Base-by-base conservation (phyloP, 2,113 vertebrate genomes). In the Lepus europaeus region DNA sequence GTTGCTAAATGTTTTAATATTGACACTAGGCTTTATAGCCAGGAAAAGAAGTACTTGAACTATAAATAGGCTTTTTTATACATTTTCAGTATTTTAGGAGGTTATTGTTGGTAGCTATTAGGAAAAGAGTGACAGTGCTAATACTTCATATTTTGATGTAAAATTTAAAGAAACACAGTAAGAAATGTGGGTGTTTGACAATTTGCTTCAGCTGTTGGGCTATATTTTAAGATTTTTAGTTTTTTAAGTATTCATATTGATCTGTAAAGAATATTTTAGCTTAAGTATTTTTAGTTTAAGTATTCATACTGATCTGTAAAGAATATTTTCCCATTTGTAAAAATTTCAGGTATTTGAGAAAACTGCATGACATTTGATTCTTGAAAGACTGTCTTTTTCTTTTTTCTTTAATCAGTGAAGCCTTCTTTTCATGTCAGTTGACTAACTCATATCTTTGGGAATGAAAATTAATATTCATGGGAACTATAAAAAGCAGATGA, bases 401-500 rank as follows among this genome's bases (percentile, higher is more conserved):
- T 63, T 76, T 72, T 81, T 70, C 80, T 74, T 36, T n/a, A 66
- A 88, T 84, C 77, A 91, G 25, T 94, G 61, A 95, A 94, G 70
- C 27, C 73, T 82, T 93, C 22, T 73, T 95, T 97, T 95, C 76
- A 97, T 93, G 45, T 87, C 36, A 59, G 0, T 94, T 89, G 31
- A 92, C n/a, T 56, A 33, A 89, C 93, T 45, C n/a, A 22, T 97
- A 61, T 96, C 81, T 90, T 96, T 85, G 92, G 89, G 66, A 66
- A 89, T 96, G 86, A 77, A 94, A 93, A 92, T 97, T 94, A 96
- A 95, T 96, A 94, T 95, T 96, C 93, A 93, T 94, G 82, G 92
- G 49, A 94, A 86, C 81, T 93, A 39, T 94, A 73, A 87, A 96
- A 94, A 95, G 36, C 63, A 87, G 39, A 82, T 96, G 64, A 7